Conservation (phyloP, 2,888 invertebrate genomes). For the Tolmerus cingulatus region DNA sequence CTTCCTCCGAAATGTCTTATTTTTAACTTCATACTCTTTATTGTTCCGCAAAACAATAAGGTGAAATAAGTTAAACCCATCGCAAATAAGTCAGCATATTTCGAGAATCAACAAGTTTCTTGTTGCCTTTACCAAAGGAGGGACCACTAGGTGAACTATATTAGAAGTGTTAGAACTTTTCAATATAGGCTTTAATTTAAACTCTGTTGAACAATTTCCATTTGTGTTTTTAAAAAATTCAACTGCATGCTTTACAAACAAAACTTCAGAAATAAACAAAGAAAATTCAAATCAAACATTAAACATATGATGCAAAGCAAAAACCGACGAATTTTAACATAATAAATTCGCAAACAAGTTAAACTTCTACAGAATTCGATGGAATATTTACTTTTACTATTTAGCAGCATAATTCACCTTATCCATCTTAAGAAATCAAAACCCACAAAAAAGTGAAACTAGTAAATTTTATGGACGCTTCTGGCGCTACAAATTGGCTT, state of each 20-base stretch:
- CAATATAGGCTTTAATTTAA: too few relatives aligned
- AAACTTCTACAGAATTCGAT: neutral
- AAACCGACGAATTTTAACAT: neutral
- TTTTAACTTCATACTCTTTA: too few relatives aligned
- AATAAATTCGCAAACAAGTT: neutral
- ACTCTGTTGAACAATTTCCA: too few relatives aligned
- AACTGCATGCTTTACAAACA: neutral
- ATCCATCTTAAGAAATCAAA: neutral
- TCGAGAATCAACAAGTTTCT: too few relatives aligned
- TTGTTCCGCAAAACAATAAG: too few relatives aligned
- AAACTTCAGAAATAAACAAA: neutral
- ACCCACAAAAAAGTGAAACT: neutral
- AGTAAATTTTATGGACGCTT: neutral
- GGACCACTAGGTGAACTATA: too few relatives aligned
- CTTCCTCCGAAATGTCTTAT: too few relatives aligned
- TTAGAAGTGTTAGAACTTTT: too few relatives aligned
- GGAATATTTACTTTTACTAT: neutral
- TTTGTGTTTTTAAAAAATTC: neutral
- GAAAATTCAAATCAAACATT: neutral
- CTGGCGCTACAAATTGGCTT: neutral
- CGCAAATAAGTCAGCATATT: too few relatives aligned
- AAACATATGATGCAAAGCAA: neutral
- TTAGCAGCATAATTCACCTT: neutral
- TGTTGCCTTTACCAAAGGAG: too few relatives aligned
- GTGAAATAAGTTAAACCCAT: too few relatives aligned